These are phyloP conservation scores for Anguilla rostrata DNA, from an alignment of 2,113 vertebrate genomes.

Conservation along the genomic window DNA sequence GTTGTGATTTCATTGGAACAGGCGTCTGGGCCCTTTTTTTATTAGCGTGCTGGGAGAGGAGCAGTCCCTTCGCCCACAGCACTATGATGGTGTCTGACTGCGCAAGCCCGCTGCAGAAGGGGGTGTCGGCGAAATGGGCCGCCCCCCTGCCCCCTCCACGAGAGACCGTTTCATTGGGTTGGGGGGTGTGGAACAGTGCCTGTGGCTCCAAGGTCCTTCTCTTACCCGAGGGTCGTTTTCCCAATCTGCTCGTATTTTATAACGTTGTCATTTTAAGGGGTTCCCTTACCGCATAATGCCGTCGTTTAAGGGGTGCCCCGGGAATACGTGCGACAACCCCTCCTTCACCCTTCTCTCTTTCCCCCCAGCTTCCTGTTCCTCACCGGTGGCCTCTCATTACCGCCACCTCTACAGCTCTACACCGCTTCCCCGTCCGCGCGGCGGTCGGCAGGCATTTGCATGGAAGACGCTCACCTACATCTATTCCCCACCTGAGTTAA, in stretches of 20 bases:
- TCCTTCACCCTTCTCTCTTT: background rate
- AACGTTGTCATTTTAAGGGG: slow-evolving; percentile 58
- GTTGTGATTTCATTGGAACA: background rate
- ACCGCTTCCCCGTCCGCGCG: slow-evolving; percentile 54
- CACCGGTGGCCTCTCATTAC: slow-evolving; percentile 61
- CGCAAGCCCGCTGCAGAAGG: background rate
- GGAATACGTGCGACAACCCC: slow-evolving; percentile 48
- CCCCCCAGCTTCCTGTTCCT: background rate
- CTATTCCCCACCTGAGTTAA: background rate
- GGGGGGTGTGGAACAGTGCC: slow-evolving; percentile 36
- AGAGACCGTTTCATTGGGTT: slow-evolving; percentile 55
- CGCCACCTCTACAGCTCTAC: too few relatives aligned
- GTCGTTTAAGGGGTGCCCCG: slow-evolving; percentile 56
- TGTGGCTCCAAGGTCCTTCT: slow-evolving; percentile 48
- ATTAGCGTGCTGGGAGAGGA: background rate
- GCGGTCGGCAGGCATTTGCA: slow-evolving; percentile 48
- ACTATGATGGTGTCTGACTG: background rate
- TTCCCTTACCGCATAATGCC: slow-evolving; percentile 30
- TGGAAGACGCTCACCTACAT: slow-evolving; percentile 1
- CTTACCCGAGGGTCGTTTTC: slow-evolving; percentile 62
- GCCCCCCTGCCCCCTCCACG: slow-evolving; percentile 36
- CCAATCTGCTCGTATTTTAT: slow-evolving; percentile 58
- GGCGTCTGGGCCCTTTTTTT: background rate
- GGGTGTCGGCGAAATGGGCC: slow-evolving; percentile 26
- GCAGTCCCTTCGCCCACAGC: background rate